Base-by-base conservation (phyloP, 1,140 invertebrate species). In the Acromyrmex heyeri region DNA sequence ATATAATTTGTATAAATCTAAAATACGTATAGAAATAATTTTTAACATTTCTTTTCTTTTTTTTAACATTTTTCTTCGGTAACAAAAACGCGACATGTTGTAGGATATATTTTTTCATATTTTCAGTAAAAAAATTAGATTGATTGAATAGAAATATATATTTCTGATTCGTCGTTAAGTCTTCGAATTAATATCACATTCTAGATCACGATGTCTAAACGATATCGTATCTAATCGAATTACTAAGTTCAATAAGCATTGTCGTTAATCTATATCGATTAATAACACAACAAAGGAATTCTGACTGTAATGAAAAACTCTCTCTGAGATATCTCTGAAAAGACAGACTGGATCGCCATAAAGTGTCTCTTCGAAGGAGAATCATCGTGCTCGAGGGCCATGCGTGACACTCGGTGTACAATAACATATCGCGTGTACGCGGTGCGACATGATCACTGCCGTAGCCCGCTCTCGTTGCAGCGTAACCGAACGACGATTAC, bases 401-500 rank as follows among this genome's bases (percentile, higher is more conserved):
- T 21, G 24, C 87, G 53, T 57, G 55, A 67, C 34, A 61, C 12
- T 14, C 62, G 81, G 65, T 69, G 65, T 69, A 55, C 55, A 72
- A 72, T 53, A 69, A 70, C 65, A 21, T 77, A 59, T 72, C 86
- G 72, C 38, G 55, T 87, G 57, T 24, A 57, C 53, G 18, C 64
- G 30, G 30, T 34, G 30, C 5, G 27, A 21, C n/a, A n/a, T n/a
- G 64, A 38, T 34, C 73, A 85, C 61, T 72, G 76, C 48, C 27
- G 21, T 44, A 38, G 50, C 0, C 50, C 24, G 34, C 50, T 88
- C 81, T 62, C 27, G 76, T 78, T 75, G 44, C 24, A 57, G 69
- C 87, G 70, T 90, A 86, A 90, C 79, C 75, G 79, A 86, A 65
- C 85, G 85, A 65, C 85, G 85, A 90, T 91, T 91, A 91, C 75